Conservation (phyloP, 2,888 invertebrate species). For the Drosophila atroscutellata region DNA sequence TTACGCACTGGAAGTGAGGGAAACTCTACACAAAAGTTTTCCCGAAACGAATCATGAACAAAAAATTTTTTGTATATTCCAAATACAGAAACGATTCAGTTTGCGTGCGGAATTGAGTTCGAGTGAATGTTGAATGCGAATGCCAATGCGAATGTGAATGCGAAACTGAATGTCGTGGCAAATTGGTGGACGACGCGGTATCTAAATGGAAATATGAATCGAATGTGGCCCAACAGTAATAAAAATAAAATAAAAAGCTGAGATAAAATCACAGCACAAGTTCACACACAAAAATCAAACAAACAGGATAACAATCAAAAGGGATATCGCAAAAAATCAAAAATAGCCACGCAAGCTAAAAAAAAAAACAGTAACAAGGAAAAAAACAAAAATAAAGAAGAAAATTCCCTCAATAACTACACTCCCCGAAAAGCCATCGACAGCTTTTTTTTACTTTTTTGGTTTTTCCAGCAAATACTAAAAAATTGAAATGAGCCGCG, state of each 20-base stretch:
- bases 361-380: background rate
- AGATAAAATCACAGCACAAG: constrained; percentile 16
- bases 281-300: background rate
- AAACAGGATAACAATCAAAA: constrained; percentile 22
- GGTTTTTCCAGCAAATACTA: constrained; percentile 67
- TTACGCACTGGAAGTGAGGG: constrained; percentile 75
- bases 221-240: constrained; percentile 16
- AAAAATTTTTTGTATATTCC: constrained; percentile 63
- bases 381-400: constrained; percentile 19
- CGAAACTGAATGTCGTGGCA: constrained; percentile 41
- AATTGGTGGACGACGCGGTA: constrained; percentile 23
- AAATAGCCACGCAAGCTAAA: constrained; percentile 47
- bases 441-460: constrained; percentile 14
- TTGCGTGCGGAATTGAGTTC: constrained; percentile 77
- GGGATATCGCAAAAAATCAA: constrained; percentile 24
- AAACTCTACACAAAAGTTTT: constrained; percentile 74
- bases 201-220: constrained; percentile 46
- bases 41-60: constrained; percentile 56
- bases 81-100: constrained; percentile 81
- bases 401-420: constrained; percentile 22
- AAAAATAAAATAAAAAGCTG: constrained; percentile 7
- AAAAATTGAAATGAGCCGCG: constrained; percentile 59
- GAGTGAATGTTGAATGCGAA: constrained; percentile 57
- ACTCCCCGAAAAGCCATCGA: constrained; percentile 27
- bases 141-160: constrained; percentile 54